Evolutionary conservation across 2,113 vertebrate species (phyloP), one percentile per base, ranked within the genome.

Genomic region (Equus przewalskii): DNA sequence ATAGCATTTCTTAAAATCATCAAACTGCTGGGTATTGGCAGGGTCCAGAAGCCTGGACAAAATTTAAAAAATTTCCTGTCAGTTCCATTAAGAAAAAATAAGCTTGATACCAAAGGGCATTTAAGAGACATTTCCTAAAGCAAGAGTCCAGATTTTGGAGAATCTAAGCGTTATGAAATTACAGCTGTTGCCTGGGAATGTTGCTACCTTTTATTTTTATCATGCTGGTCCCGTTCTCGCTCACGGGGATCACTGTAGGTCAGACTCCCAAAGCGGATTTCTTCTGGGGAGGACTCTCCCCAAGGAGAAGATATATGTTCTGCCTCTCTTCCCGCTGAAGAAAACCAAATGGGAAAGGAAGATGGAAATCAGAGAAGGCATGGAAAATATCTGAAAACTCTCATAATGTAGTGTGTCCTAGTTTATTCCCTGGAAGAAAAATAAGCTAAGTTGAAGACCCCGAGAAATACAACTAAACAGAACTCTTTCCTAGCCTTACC

Each of bases 1-100:
- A 1, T 99, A 99, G 97, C 99, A 99, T 94, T 99, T 99, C 98
- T 99, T 99, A 76, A 99, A 99, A 98, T 99, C 99, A 30, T 99
- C 99, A 54, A 99, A 99, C 97, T 99, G 99, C 98, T 99, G 99
- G 30, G 98, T 99, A 95, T 99, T 99, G 75, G 99, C 99, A 0
- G 99, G 99, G 96, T 99, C 99, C 98, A 99, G 98, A 72, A 99
- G 98, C 97, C 99, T 99, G 91, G 30, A 60, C n/a, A 90, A 96
- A 97, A 96, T 76, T 58, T 72, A 67, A 33, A 92, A 96, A 44
- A 86, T 67, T 58, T 90, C 70, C 33, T 56, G 30, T 97, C 49
- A 93, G 33, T 64, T 76, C 30, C 46, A 92, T 81, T 84, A 83
- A 69, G 54, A 54, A 80, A 95, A 89, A 78, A 72, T n/a, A 67